Conservation (phyloP, 30 jellyfish, hydroid and myxozoan species). For the Cassiopea xamachana region DNA sequence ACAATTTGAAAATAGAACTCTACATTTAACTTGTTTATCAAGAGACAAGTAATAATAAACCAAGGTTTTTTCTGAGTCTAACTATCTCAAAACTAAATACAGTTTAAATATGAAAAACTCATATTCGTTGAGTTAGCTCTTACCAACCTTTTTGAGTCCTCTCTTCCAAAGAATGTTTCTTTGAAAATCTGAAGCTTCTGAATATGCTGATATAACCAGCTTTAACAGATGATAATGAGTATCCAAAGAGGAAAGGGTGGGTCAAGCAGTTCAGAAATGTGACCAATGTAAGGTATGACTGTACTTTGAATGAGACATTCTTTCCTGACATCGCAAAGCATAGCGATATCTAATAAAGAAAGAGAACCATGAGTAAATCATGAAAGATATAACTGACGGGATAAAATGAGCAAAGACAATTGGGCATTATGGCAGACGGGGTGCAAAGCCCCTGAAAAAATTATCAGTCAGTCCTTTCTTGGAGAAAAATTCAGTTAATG, state of each 20-base stretch:
- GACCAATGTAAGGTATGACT: slow-evolving; percentile 49
- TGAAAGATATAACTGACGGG: background rate
- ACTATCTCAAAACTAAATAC: too few species aligned
- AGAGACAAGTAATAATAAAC: too few species aligned
- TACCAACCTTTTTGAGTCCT: background rate
- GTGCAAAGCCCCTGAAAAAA: too few species aligned
- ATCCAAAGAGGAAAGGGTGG: slow-evolving; percentile 64
- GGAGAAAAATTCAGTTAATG: too few species aligned
- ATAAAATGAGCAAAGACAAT: too few species aligned
- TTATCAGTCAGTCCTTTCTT: too few species aligned
- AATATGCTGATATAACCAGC: slow-evolving; percentile 36
- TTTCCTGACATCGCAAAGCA: slow-evolving; percentile 71
- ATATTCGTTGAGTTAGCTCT: background rate
- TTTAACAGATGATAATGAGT: slow-evolving; percentile 39
- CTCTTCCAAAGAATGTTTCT: background rate
- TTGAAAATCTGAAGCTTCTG: slow-evolving; percentile 3
- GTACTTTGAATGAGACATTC: slow-evolving; percentile 46
- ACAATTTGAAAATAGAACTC: too few species aligned
- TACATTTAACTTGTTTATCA: too few species aligned
- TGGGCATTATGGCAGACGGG: too few species aligned
- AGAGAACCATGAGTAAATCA: background rate
- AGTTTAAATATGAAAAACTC: background rate
- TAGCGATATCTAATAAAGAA: slow-evolving; percentile 43
- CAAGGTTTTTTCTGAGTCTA: too few species aligned
- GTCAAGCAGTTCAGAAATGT: slow-evolving; percentile 69